phyloP scores from a whole-genome alignment of 2,888 invertebrate species.

The Oscheius sp. region DNA sequence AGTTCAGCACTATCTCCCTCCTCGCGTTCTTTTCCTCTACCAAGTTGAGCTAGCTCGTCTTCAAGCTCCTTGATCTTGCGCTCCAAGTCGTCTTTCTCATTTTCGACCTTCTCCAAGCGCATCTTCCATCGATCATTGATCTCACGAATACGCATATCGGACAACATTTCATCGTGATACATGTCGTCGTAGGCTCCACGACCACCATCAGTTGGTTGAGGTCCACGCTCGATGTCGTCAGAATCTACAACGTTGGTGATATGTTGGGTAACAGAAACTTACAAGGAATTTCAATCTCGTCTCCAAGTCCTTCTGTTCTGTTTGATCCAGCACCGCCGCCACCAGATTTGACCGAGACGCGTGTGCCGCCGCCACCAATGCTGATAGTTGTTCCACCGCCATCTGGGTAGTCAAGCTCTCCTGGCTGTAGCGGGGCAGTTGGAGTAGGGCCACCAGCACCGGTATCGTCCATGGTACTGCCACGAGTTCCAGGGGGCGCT shows the following conservation, averaged over 20 bases:
- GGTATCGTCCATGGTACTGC: slow-evolving; percentile 15
- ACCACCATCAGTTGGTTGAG: slow-evolving; percentile 1
- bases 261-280: slow-evolving; percentile 31
- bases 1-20: slow-evolving; percentile 66
- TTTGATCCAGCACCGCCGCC: slow-evolving; percentile 21
- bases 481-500: neutral
- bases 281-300: slow-evolving; percentile 44
- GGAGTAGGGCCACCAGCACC: slow-evolving; percentile 18
- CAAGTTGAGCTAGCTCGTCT: slow-evolving; percentile 66
- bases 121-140: slow-evolving; percentile 72
- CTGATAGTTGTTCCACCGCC: slow-evolving; percentile 20
- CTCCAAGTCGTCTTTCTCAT: slow-evolving; percentile 71
- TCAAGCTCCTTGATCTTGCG: slow-evolving; percentile 67
- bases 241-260: neutral
- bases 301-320: slow-evolving; percentile 34
- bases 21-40: slow-evolving; percentile 63
- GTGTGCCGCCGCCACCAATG: slow-evolving; percentile 10
- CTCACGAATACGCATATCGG: slow-evolving; percentile 50
- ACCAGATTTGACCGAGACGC: neutral
- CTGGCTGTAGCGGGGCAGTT: slow-evolving; percentile 10
- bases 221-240: slow-evolving; percentile 32
- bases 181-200: slow-evolving; percentile 36
- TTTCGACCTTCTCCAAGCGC: slow-evolving; percentile 69
- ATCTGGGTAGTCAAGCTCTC: slow-evolving; percentile 15
- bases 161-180: slow-evolving; percentile 68